These are phyloP conservation scores for Tor tambroides DNA, from an alignment of 2,113 vertebrate genomes.

Conservation along the genomic window DNA sequence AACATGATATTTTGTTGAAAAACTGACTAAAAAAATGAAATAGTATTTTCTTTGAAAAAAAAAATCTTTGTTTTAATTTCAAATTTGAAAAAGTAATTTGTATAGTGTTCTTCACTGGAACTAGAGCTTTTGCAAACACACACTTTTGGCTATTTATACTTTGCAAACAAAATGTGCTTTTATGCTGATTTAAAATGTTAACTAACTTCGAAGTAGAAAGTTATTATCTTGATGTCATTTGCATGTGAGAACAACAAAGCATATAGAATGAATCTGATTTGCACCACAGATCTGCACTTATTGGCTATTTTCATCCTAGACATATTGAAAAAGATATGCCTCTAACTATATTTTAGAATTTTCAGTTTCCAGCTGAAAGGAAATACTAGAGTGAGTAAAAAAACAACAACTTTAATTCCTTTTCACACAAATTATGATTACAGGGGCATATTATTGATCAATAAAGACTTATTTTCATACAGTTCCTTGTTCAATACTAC, in stretches of 20 bases:
- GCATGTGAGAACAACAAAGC: not conserved
- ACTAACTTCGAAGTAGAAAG: not conserved
- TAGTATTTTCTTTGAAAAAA: too few species aligned
- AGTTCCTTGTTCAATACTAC: not conserved
- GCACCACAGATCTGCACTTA: too few species aligned
- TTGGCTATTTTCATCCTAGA: too few species aligned
- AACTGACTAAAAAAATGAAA: too few species aligned
- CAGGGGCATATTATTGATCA: not conserved
- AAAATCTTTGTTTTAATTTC: too few species aligned
- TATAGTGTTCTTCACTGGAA: too few species aligned
- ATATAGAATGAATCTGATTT: not conserved
- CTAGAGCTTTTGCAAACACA: not conserved
- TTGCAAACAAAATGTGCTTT: not conserved
- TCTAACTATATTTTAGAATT: too few species aligned
- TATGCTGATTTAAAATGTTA: not conserved
- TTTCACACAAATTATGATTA: not conserved
- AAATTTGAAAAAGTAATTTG: too few species aligned
- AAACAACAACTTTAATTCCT: not conserved
- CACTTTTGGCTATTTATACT: not conserved
- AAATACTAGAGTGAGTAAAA: not conserved
- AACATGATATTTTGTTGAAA: not conserved
- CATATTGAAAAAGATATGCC: too few species aligned
- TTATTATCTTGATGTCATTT: not conserved
- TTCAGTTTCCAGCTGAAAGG: not conserved
- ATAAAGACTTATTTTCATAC: not conserved